phyloP scores from a whole-genome alignment of 1,140 invertebrate species.

The Paramacrobiotus metropolitanus region DNA sequence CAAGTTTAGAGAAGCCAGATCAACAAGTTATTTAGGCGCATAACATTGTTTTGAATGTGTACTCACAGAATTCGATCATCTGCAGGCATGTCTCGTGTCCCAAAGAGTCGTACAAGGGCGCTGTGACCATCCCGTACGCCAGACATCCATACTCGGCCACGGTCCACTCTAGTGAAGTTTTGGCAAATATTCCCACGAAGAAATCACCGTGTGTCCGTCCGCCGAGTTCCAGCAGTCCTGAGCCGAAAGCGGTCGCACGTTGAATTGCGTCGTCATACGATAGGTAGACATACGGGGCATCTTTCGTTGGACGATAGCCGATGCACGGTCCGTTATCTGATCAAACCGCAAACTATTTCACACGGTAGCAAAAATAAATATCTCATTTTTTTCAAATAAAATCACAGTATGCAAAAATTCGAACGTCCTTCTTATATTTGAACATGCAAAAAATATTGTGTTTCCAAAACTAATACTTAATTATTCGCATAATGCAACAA shows the following conservation, averaged over 20 bases:
- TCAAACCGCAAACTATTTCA: too few species aligned
- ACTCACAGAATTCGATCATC: too few species aligned
- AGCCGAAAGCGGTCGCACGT: background rate
- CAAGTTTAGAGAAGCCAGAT: too few species aligned
- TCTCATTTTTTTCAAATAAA: too few species aligned
- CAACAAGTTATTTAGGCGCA: too few species aligned
- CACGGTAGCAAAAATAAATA: too few species aligned
- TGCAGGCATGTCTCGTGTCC: background rate
- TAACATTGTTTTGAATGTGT: too few species aligned
- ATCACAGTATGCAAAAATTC: too few species aligned
- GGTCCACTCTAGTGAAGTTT: background rate
- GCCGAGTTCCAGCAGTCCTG: background rate
- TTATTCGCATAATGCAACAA: too few species aligned
- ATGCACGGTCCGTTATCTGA: background rate
- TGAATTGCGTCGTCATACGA: background rate
- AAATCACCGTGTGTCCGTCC: background rate
- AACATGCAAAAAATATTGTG: too few species aligned
- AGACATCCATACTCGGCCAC: background rate
- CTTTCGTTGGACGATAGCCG: background rate
- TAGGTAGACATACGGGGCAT: background rate
- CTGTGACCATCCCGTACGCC: background rate
- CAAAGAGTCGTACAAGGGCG: background rate
- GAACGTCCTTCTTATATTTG: too few species aligned
- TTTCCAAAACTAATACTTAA: too few species aligned
- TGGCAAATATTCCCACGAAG: constrained; percentile 1